phyloP scores from a whole-genome alignment of 2,797 vertebrate species.

The Urophycis tenuis region DNA sequence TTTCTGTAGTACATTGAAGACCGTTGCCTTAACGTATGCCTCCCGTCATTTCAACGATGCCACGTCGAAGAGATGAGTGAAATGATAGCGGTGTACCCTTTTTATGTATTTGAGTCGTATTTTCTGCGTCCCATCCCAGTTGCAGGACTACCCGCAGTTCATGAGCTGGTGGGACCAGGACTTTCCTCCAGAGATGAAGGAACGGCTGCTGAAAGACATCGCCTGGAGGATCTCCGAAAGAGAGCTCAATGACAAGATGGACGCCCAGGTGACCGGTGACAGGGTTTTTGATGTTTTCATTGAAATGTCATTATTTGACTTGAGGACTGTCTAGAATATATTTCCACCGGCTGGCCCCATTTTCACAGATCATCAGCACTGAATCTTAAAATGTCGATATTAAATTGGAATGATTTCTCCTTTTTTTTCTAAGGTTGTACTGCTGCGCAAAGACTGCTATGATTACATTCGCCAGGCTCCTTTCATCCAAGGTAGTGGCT shows the following conservation, averaged over 20 bases:
- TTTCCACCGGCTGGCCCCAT: background rate
- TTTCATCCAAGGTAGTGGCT: constrained; percentile 48
- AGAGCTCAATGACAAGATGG: constrained; percentile 23
- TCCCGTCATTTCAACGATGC: background rate
- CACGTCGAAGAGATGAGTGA: background rate
- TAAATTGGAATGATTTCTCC: constrained; percentile 4
- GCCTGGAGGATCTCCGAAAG: background rate
- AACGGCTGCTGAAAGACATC: constrained; percentile 3
- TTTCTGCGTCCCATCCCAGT: constrained; percentile 36
- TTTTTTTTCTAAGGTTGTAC: constrained; percentile 36
- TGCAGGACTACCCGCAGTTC: background rate
- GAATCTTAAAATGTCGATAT: background rate
- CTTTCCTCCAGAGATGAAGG: background rate
- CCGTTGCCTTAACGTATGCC: too few relatives aligned
- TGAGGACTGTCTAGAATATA: background rate
- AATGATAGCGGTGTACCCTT: background rate
- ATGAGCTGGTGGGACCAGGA: constrained; percentile 14
- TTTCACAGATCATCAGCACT: background rate
- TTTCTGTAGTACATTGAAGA: background rate
- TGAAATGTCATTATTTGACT: background rate
- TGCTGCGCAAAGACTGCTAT: constrained; percentile 32
- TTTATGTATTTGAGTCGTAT: background rate
- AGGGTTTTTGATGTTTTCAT: background rate
- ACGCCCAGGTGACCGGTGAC: constrained; percentile 43
- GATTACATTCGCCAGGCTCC: constrained; percentile 31